A percentile compares a stretch with the other conserved stretches of the same genome.
These are phyloP conservation scores for Willisornis vidua DNA, from an alignment of 2,113 vertebrate genomes.

Conservation along the genomic window DNA sequence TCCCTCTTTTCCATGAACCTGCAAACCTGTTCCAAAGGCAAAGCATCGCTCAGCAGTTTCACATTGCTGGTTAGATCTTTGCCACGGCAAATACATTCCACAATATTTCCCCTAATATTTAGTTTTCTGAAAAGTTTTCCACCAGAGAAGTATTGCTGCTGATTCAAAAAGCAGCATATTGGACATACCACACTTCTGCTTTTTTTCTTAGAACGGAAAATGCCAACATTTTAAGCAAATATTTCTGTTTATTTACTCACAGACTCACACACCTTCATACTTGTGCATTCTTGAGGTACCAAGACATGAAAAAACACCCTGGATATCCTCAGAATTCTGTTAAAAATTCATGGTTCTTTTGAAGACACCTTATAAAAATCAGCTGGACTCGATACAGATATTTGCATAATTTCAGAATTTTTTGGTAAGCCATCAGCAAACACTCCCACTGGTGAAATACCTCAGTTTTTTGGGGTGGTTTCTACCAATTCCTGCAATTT, in stretches of 20 bases:
- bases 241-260: background rate
- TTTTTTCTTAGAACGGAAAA: background rate
- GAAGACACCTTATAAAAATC: background rate
- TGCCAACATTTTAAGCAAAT: background rate
- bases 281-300: background rate
- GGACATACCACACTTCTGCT: background rate
- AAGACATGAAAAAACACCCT: background rate
- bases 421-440: background rate
- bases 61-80: background rate
- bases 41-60: conserved; percentile 5
- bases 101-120: conserved; percentile 30
- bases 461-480: background rate
- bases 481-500: background rate
- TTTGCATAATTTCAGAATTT: background rate
- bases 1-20: background rate
- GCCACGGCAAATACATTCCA: conserved; percentile 43
- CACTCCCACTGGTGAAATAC: background rate
- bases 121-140: conserved; percentile 45
- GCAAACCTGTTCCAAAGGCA: background rate
- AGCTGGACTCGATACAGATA: background rate
- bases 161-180: background rate
- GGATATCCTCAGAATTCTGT: background rate
- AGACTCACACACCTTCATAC: background rate
- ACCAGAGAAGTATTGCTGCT: conserved; percentile 12
- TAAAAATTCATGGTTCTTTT: background rate